Evolutionary conservation across 2,113 vertebrate species (phyloP), one percentile per base, ranked within the genome.

Genomic region (Chloebia gouldiae): DNA sequence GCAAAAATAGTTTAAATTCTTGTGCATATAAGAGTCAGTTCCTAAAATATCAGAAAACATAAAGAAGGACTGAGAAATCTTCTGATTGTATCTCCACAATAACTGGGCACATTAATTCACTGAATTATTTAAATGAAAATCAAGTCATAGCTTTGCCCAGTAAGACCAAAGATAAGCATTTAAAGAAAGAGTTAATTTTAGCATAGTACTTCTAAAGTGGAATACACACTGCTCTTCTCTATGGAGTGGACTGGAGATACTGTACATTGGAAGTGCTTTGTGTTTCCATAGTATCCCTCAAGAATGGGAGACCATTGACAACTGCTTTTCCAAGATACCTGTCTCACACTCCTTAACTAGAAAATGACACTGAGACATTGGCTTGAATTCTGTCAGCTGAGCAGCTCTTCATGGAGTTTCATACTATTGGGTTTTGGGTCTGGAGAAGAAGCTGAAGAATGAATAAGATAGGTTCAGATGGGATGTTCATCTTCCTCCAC

Each of bases 41-140:
- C 89, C 39, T 73, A 54, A 88, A 94, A 60, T 24, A 61, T 7
- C 60, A 83, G 30, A 75, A 80, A 85, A 27, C 31, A 57, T 57
- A 51, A 86, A 10, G 15, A 64, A 42, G 53, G 17, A 7, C 35
- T 81, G 72, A 18, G 21, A 80, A 85, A 50, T 60, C 30, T 63
- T 11, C 42, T 82, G 33, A 76, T 47, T 2, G 0, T 79, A 39
- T n/a, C 57, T 84, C 53, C 50, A 77, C 22, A 42, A 17, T 75
- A 90, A 65, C 30, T 30, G 42, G 39, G 4, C 42, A 75, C 56
- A 39, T 50, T 15, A 31, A 87, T 77, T 92, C 66, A 69, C 40
- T 94, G 17, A 86, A 35, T 54, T 95, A 45, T 73, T 92, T 86
- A 75, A 64, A 75, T 82, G 40, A 71, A 95, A 92, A 53, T 54